Conservation (phyloP, 2,888 invertebrate genomes). For the Biston stratarius region DNA sequence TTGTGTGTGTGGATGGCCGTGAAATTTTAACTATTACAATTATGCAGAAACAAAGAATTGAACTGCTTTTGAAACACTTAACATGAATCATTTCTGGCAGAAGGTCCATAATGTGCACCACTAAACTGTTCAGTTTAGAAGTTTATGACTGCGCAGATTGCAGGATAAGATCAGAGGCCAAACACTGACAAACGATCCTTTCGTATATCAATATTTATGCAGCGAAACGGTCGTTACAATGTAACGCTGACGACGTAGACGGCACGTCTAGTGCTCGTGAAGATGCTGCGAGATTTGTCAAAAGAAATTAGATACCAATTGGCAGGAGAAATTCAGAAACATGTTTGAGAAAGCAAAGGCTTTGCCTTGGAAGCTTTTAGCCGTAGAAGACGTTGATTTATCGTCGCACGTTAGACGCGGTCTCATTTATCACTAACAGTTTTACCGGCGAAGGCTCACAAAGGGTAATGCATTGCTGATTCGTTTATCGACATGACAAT, state of each 20-base stretch:
- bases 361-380: constrained; percentile 57
- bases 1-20: constrained; percentile 33
- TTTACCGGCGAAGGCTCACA: constrained; percentile 69
- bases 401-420: constrained; percentile 66
- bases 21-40: constrained; percentile 20
- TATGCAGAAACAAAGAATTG: constrained; percentile 23
- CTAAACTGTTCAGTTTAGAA: constrained; percentile 36
- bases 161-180: constrained; percentile 37
- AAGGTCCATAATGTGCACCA: constrained; percentile 31
- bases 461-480: constrained; percentile 70
- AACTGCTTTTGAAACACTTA: constrained; percentile 12
- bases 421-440: constrained; percentile 75
- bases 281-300: constrained; percentile 40
- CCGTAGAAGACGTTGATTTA: constrained; percentile 70
- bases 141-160: constrained; percentile 37
- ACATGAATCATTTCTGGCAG: constrained; percentile 25
- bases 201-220: constrained; percentile 56
- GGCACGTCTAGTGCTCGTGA: constrained; percentile 47
- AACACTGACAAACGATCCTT: constrained; percentile 38
- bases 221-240: constrained; percentile 53
- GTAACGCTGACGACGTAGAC: constrained; percentile 45
- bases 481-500: constrained; percentile 70
- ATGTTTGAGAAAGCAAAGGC: constrained; percentile 50
- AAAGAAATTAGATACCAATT: constrained; percentile 53
- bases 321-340: constrained; percentile 51